phyloP scores from a whole-genome alignment of 2,797 vertebrate genomes.

The Sebastiscus albofasciatus region DNA sequence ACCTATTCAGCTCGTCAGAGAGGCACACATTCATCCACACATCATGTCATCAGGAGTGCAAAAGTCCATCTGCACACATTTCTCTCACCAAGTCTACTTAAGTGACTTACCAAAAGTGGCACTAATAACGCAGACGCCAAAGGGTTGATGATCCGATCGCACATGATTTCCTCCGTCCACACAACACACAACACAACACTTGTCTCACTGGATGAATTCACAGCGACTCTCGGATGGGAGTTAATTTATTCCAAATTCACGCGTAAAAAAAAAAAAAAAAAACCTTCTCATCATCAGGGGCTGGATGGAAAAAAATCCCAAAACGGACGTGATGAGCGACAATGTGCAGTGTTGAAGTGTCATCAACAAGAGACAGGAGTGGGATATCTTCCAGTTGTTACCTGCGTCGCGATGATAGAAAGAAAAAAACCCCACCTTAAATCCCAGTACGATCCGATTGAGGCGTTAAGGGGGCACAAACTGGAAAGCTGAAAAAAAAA shows the following conservation, averaged over 20 bases:
- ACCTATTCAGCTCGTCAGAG: not conserved
- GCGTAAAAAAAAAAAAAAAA: not conserved
- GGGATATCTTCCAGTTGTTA: constrained; percentile 56
- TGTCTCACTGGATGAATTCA: constrained; percentile 38
- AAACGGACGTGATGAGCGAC: constrained; percentile 39
- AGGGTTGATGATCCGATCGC: constrained; percentile 41
- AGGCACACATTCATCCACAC: constrained; percentile 23
- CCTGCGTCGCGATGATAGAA: constrained; percentile 65
- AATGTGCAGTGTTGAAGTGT: constrained; percentile 59
- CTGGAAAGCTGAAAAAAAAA: constrained; percentile 24
- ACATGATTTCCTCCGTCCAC: constrained; percentile 56
- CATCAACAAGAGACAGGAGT: constrained; percentile 40
- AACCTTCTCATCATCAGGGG: constrained; percentile 10
- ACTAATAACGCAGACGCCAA: constrained; percentile 45
- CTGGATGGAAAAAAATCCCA: constrained; percentile 62
- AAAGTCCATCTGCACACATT: constrained; percentile 46
- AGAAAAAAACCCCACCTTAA: constrained; percentile 79
- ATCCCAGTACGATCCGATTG: constrained; percentile 63
- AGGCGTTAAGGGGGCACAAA: constrained; percentile 38
- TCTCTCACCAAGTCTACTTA: constrained; percentile 36
- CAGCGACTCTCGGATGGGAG: constrained; percentile 19
- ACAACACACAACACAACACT: constrained; percentile 4
- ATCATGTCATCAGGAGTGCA: constrained; percentile 19
- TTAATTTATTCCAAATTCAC: constrained; percentile 69
- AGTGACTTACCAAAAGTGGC: constrained; percentile 76